These are phyloP conservation scores for Rotaria magnacalcarata DNA, from an alignment of 2,888 invertebrate species.

Conservation along the genomic window DNA sequence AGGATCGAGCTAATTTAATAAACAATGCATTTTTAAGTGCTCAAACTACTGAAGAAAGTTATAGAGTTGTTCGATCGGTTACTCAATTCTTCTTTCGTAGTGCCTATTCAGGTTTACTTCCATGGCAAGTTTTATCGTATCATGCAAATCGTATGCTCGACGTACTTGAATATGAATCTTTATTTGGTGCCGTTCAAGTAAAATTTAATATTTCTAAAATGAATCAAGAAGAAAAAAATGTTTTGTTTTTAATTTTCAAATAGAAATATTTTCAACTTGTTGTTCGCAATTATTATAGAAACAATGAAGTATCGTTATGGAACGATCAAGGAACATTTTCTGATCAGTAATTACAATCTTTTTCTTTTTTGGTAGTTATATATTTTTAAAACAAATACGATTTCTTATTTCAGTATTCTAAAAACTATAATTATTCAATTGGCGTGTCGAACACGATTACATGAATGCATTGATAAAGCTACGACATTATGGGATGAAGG, in stretches of 20 bases:
- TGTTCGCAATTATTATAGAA: neutral
- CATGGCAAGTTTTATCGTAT: neutral
- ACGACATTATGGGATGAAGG: conserved; percentile 18
- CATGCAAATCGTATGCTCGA: conserved; percentile 16
- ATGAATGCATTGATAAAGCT: conserved; percentile 41
- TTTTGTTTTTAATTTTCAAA: neutral
- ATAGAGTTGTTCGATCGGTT: neutral
- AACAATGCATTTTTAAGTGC: conserved; percentile 42
- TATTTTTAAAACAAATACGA: too few species aligned
- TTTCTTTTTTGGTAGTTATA: too few species aligned
- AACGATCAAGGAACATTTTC: neutral
- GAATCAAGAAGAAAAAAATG: neutral
- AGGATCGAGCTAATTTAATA: conserved; percentile 41
- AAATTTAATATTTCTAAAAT: neutral
- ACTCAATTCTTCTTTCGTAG: neutral
- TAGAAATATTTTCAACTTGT: conserved; percentile 9
- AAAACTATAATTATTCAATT: conserved; percentile 40
- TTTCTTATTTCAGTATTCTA: conserved; percentile 34
- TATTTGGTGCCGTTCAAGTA: neutral
- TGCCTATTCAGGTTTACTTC: neutral
- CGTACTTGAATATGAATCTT: conserved; percentile 13
- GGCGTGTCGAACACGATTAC: conserved; percentile 42
- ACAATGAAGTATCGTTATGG: neutral
- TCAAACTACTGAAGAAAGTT: neutral
- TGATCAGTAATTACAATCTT: neutral